phyloP scores from a whole-genome alignment of 2,113 vertebrate species.

The Thamnophis sirtalis region DNA sequence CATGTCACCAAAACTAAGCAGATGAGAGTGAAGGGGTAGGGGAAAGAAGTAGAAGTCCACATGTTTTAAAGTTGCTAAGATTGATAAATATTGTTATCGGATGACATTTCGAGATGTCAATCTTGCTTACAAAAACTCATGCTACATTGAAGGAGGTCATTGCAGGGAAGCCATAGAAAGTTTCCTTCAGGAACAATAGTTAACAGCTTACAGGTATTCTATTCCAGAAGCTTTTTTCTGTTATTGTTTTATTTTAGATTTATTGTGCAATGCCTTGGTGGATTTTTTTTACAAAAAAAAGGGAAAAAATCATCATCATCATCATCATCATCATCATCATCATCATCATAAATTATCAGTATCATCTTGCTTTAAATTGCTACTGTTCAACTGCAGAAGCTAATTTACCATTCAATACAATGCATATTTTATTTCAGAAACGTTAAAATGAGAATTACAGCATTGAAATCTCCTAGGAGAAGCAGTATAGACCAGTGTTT shows the following conservation, averaged over 20 bases:
- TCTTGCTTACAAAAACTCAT: neutral
- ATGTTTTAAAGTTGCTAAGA: neutral
- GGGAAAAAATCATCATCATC: no score
- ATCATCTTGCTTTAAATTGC: neutral
- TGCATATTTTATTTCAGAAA: neutral
- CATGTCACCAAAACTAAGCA: neutral
- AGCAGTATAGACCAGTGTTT: neutral
- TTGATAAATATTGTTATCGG: neutral
- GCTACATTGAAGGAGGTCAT: neutral
- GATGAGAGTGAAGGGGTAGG: no score
- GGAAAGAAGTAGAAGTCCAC: no score
- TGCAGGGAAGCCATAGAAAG: neutral
- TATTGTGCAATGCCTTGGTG: neutral
- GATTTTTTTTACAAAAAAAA: neutral
- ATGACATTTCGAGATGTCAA: neutral
- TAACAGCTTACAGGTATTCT: neutral
- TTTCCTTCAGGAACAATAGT: neutral
- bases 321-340: no score
- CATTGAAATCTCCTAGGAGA: neutral
- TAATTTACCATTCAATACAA: neutral
- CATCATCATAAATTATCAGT: neutral
- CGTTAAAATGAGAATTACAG: neutral
- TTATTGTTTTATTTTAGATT: neutral
- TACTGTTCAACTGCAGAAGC: neutral
- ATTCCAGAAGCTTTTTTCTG: no score